These are phyloP conservation scores for Busseola fusca DNA, from an alignment of 2,888 invertebrate genomes.

Conservation along the genomic window DNA sequence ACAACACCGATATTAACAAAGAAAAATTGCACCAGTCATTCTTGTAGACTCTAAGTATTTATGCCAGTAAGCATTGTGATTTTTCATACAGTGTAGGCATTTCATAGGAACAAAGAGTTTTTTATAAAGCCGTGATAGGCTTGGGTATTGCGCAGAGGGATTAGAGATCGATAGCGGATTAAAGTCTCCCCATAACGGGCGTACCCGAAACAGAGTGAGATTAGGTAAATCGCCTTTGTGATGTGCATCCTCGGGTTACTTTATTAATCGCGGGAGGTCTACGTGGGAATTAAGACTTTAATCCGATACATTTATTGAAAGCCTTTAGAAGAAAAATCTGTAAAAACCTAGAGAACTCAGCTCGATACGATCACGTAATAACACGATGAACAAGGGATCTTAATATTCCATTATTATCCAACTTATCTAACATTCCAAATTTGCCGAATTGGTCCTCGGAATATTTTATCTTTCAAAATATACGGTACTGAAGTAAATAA, in stretches of 20 bases:
- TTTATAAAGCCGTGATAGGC: conserved; percentile 47
- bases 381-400: not conserved
- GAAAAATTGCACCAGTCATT: not conserved
- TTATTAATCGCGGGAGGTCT: conserved; percentile 62
- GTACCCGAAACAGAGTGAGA: conserved; percentile 73
- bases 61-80: not conserved
- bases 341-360: not conserved
- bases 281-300: conserved; percentile 24
- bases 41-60: not conserved
- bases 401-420: conserved; percentile 10
- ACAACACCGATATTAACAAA: not conserved
- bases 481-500: conserved; percentile 29
- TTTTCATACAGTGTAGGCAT: conserved; percentile 12
- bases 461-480: conserved; percentile 34
- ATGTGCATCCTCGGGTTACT: conserved; percentile 67
- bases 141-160: conserved; percentile 59
- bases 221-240: conserved; percentile 78
- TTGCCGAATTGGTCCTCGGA: conserved; percentile 7
- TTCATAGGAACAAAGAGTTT: conserved; percentile 31
- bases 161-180: conserved; percentile 73
- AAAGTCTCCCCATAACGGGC: conserved; percentile 67
- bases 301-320: conserved; percentile 18
- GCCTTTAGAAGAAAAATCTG: not conserved
- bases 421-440: not conserved
- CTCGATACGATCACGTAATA: not conserved